A percentile compares a stretch with the other conserved stretches of the same genome.
These are phyloP conservation scores for Drosophila histrio DNA, from an alignment of 2,888 invertebrate species.

Conservation along the genomic window DNA sequence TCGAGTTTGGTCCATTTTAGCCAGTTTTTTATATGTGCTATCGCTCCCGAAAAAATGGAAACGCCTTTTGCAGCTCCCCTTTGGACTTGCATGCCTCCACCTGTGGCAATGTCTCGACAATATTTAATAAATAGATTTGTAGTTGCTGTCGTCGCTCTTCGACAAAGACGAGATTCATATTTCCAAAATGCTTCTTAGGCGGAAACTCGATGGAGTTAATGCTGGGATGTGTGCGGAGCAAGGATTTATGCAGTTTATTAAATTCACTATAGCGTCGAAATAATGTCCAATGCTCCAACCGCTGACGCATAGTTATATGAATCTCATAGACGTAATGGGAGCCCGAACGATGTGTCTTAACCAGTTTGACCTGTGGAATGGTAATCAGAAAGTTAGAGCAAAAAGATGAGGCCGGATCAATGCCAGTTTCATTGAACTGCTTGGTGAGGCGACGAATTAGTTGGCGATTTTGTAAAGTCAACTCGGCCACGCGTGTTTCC, in stretches of 20 bases:
- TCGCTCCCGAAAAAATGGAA: slow-evolving; percentile 93
- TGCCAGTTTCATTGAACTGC: slow-evolving; percentile 79
- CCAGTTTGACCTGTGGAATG: slow-evolving; percentile 81
- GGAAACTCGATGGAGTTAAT: slow-evolving; percentile 95
- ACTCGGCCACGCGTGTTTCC: slow-evolving; percentile 82
- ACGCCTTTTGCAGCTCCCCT: slow-evolving; percentile 90
- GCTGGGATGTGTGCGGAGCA: slow-evolving; percentile 91
- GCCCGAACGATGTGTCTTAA: slow-evolving; percentile 64
- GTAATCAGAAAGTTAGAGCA: slow-evolving; percentile 82
- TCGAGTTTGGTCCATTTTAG: slow-evolving; percentile 36
- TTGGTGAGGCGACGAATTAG: slow-evolving; percentile 80
- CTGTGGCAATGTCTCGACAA: slow-evolving; percentile 92
- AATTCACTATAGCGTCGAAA: slow-evolving; percentile 97
- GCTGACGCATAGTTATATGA: slow-evolving; percentile 82
- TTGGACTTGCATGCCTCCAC: slow-evolving; percentile 91
- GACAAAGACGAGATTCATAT: slow-evolving; percentile 94
- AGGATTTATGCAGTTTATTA: slow-evolving; percentile 91
- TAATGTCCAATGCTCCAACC: slow-evolving; percentile 96
- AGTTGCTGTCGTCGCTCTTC: slow-evolving; percentile 93
- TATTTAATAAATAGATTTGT: slow-evolving; percentile 93
- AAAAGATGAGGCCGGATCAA: slow-evolving; percentile 79
- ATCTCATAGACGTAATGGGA: slow-evolving; percentile 83
- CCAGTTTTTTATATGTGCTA: slow-evolving; percentile 14
- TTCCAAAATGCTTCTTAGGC: slow-evolving; percentile 96
- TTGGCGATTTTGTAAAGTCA: slow-evolving; percentile 82